Base-by-base conservation (phyloP, 2,797 vertebrate genomes). In the Myotis pilosus region DNA sequence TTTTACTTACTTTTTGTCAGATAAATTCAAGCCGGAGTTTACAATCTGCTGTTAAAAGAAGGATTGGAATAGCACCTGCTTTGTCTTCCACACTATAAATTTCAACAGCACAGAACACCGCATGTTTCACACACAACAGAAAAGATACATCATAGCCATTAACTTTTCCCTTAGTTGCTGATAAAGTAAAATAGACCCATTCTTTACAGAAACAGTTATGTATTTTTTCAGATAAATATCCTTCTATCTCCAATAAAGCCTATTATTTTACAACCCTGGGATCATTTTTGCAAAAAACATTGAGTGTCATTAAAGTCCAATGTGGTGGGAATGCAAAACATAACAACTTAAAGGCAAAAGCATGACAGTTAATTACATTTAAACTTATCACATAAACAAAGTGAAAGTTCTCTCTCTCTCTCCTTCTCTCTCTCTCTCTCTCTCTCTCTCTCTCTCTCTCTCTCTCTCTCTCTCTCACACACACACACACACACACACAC, bases 161-260 rank as follows among this genome's bases (percentile, higher is more conserved):
- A 98, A 98, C 98, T 97, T 98, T 97, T 93, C 95, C 95, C 95
- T 97, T 95, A 96, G 93, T 91, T 98, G 97, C 97, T 97, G 98
- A 98, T 98, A 98, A 98, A 98, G 96, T 98, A 98, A 98, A 98
- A 98, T 92, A 93, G 94, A 74, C 69, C 93, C 88, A 97, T 98
- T 98, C 96, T 98, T 98, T 98, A 98, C 91, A 97, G 94, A 97
- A 98, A 98, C 96, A 97, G 92, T 96, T 97, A 97, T 72, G 92
- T 95, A 97, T 97, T 94, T 98, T 97, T 97, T 98, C 96, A 98
- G 97, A 98, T 96, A 97, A 98, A 98, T 98, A 98, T 95, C 97
- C 95, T 66, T 97, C 92, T 97, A 96, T 86, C 89, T 97, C 93
- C 94, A 98, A 94, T 97, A 97, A 98, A 98, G 84, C 57, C 53